Base-by-base conservation (phyloP, 2,113 vertebrate genomes). In the Mustelus asterias region DNA sequence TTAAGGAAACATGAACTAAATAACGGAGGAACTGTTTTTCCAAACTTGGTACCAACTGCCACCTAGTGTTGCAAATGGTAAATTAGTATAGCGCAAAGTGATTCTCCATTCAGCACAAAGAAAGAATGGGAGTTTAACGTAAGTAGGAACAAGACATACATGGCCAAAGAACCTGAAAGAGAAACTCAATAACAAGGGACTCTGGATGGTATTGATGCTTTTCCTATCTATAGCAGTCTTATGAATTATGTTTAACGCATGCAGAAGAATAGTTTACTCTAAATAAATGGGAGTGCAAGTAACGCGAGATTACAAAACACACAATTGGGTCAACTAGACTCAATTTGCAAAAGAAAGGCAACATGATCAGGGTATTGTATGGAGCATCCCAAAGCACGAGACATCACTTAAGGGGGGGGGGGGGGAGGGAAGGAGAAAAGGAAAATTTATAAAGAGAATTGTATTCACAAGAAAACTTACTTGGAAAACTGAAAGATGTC, bases 401-500 rank as follows among this genome's bases (percentile, higher is more conserved):
- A 2, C 29, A 58, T 33, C 60, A 11, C 16, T 92, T 37, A 65
- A 44, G 22, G 3, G 4, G n/a, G n/a, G n/a, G n/a, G n/a, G n/a
- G n/a, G n/a, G n/a, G n/a, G n/a, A n/a, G 14, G 29, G 24, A 24
- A 16, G 60, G 4, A 58, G 48, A 92, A 18, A 37, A 65, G 0
- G 14, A 92, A 92, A 63, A 65, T 92, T 33, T 37, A 92, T 92
- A 18, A 63, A 69, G 41, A 69, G 63, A 58, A 14, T 26, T 44
- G 60, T 69, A 48, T 54, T 3, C 5, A 60, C 18, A 94, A 96
- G 86, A 96, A 90, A 89, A 97, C 99, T 96, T 98, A 99, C 99
- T 98, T 99, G 96, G 99, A 98, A 97, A 99, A 99, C 97, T 98
- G 99, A 97, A 99, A 99, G 97, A 99, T 99, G 97, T 99, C 99